Evolutionary conservation across 2,888 invertebrate genomes (phyloP), one percentile per base, ranked within the genome.

Genomic region (Hyalella azteca): DNA sequence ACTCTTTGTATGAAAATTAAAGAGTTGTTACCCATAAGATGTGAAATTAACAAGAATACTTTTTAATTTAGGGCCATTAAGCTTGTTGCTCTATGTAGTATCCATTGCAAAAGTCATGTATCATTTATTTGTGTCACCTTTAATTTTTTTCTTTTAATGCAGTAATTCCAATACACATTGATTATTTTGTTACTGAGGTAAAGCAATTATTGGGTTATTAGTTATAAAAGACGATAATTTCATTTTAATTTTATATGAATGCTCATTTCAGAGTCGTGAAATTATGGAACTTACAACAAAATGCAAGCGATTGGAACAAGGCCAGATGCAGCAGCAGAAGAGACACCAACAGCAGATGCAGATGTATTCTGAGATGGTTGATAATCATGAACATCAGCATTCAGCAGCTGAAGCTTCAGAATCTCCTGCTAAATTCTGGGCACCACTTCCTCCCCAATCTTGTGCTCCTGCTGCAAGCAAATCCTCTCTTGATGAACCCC

Each of bases 261-360:
- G n/a, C n/a, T 39, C 36, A 41, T 73, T 15, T 45, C 75, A 75
- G 75, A 75, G 36, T 41, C 40, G 75, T 7, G 75, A 75, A n/a
- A 75, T 75, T 22, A 29, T 26, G 7, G 75, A 75, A 39, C 40
- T 75, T 40, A 75, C 75, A 3, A 41, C 40, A 22, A 75, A 75
- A 45, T 75, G 75, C 75, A 75, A 75, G 22, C 75, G 45, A 26
- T n/a, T 75, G 29, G 75, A 75, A 19, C 26, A 40, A 40, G 75
- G 66, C 22, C 66, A 66, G 36, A 66, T 66, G 66, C 66, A 66
- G 39, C 66, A 66, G 4, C 66, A 66, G 39, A 66, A 66, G 36
- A 32, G 66, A n/a, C 66, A 66, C 36, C 66, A 66, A 5, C 66
- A 66, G n/a, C 66, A 66, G 19, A n/a, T 66, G n/a, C 66, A 66